Conservation (phyloP, 2,797 vertebrate genomes). For the Geotrypetes seraphini region DNA sequence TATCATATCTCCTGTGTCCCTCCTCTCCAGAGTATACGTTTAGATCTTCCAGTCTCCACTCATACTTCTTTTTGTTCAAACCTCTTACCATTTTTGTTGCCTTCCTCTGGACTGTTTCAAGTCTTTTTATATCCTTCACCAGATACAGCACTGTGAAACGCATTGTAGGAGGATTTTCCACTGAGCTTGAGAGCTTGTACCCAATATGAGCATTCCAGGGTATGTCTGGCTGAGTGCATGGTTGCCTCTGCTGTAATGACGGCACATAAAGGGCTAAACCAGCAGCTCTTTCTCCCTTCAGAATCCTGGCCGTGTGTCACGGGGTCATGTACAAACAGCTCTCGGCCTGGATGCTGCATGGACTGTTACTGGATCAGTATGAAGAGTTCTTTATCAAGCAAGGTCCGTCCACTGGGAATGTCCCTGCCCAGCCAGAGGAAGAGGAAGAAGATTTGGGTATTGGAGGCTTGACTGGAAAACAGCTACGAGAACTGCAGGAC, state of each 20-base stretch:
- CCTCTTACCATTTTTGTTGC: too few species aligned
- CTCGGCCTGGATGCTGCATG: constrained; percentile 96
- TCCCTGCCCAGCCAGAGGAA: constrained; percentile 73
- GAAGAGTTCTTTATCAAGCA: constrained; percentile 96
- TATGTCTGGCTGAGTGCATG: background rate
- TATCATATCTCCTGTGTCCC: too few species aligned
- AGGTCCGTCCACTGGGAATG: constrained; percentile 79
- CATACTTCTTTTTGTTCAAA: too few species aligned
- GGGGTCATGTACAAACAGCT: constrained; percentile 98
- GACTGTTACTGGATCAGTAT: constrained; percentile 84
- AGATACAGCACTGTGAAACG: too few species aligned
- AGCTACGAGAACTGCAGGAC: constrained; percentile 87
- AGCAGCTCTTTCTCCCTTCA: constrained; percentile 21
- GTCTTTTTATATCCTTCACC: too few species aligned
- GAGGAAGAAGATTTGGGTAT: constrained; percentile 94
- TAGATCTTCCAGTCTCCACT: too few species aligned
- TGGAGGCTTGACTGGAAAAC: constrained; percentile 90
- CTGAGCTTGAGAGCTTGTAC: too few species aligned
- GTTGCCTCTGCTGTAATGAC: too few species aligned
- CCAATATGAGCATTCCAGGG: too few species aligned
- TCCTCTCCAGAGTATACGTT: too few species aligned
- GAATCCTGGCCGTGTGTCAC: constrained; percentile 89
- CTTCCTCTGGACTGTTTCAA: too few species aligned
- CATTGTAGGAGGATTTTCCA: too few species aligned
- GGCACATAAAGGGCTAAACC: background rate